A percentile compares a stretch with the other conserved stretches of the same genome.
These are phyloP conservation scores for Columba livia DNA, from an alignment of 2,113 vertebrate genomes.

Conservation along the genomic window DNA sequence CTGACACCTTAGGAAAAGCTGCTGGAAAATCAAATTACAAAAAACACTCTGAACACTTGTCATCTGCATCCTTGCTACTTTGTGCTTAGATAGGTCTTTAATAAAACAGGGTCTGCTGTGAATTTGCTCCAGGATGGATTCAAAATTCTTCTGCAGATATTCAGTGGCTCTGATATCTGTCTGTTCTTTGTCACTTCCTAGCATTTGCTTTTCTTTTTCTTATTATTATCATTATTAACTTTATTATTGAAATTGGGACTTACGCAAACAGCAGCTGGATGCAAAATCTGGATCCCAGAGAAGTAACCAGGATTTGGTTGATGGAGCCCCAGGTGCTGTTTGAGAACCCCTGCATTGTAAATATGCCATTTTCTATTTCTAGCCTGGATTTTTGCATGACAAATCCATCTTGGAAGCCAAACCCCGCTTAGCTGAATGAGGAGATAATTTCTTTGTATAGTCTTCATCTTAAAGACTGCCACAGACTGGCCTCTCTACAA, in stretches of 20 bases:
- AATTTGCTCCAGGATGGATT: background rate
- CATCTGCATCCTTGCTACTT: background rate
- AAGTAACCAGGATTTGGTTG: background rate
- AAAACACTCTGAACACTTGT: background rate
- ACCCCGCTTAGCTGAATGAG: background rate
- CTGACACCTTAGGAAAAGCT: background rate
- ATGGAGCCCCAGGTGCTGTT: background rate
- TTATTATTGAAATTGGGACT: background rate
- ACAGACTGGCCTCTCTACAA: background rate
- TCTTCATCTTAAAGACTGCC: background rate
- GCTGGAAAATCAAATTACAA: background rate
- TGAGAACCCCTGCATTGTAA: background rate
- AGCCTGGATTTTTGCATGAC: background rate
- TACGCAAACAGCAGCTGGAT: background rate
- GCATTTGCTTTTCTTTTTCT: background rate
- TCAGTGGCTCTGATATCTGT: background rate
- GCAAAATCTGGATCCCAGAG: background rate
- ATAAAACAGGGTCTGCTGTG: background rate
- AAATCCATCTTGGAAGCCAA: background rate
- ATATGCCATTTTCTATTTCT: background rate
- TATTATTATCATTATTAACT: background rate
- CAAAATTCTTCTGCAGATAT: background rate
- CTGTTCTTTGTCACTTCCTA: background rate
- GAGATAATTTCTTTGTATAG: background rate
- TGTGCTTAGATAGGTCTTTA: background rate